These are phyloP conservation scores for Formica aserva DNA, from an alignment of 2,888 invertebrate species.

Conservation along the genomic window DNA sequence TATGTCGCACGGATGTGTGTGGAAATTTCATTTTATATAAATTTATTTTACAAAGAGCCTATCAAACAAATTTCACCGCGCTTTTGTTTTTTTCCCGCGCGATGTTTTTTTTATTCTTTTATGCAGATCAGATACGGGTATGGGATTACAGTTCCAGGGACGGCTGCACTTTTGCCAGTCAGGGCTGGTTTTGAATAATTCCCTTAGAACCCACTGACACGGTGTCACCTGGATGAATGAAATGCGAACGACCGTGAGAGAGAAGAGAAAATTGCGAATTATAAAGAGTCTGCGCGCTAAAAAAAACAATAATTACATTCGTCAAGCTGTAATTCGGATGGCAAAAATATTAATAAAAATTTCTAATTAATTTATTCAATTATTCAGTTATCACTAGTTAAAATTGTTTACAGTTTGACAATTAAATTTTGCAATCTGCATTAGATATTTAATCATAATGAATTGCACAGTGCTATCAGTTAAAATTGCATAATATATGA, in stretches of 20 bases:
- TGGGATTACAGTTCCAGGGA: slow-evolving; percentile 79
- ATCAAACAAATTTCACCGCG: slow-evolving; percentile 13
- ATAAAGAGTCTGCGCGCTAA: slow-evolving; percentile 34
- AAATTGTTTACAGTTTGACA: neutral
- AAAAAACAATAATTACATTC: slow-evolving; percentile 54
- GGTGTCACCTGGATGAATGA: slow-evolving; percentile 77
- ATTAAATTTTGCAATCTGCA: neutral
- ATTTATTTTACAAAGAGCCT: slow-evolving; percentile 16
- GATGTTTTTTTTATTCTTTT: slow-evolving; percentile 73
- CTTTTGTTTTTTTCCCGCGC: slow-evolving; percentile 62
- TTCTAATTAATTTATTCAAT: slow-evolving; percentile 12
- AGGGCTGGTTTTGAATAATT: slow-evolving; percentile 79
- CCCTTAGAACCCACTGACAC: slow-evolving; percentile 74
- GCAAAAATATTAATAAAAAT: slow-evolving; percentile 25
- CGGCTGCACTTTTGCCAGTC: slow-evolving; percentile 84
- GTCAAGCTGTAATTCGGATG: neutral
- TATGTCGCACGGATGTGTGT: neutral
- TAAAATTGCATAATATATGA: neutral
- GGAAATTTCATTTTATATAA: neutral
- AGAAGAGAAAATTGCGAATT: slow-evolving; percentile 60
- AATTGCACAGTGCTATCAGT: neutral
- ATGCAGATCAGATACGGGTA: slow-evolving; percentile 81
- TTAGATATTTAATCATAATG: neutral
- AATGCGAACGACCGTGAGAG: slow-evolving; percentile 68
- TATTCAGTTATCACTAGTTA: neutral